phyloP scores from a whole-genome alignment of 2,888 invertebrate genomes.

The Lapara coniferarum region DNA sequence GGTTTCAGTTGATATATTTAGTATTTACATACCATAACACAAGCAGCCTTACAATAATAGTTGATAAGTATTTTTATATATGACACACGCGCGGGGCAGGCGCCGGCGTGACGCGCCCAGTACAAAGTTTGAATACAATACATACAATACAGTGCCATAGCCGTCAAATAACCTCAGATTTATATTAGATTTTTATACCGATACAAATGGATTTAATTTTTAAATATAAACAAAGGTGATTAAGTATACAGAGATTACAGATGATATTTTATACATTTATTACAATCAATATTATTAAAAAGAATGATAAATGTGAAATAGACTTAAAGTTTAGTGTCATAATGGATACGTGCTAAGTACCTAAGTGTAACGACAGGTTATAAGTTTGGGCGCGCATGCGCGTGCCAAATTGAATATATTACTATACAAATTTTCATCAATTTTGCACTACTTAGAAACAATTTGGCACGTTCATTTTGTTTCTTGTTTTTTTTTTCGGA shows the following conservation, averaged over 20 bases:
- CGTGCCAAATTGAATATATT: slow-evolving; percentile 14
- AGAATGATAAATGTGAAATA: slow-evolving; percentile 74
- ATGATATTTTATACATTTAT: slow-evolving; percentile 85
- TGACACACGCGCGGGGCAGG: slow-evolving; percentile 58
- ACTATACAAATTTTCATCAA: slow-evolving; percentile 38
- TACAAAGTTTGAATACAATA: slow-evolving; percentile 80
- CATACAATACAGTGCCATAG: slow-evolving; percentile 78
- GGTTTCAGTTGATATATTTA: slow-evolving; percentile 59
- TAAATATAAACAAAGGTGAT: slow-evolving; percentile 83
- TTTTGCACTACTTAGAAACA: slow-evolving; percentile 45
- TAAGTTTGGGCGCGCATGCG: slow-evolving; percentile 23
- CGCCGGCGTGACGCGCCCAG: slow-evolving; percentile 59
- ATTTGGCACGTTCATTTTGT: slow-evolving; percentile 40
- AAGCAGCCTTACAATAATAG: slow-evolving; percentile 81
- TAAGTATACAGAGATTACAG: slow-evolving; percentile 84
- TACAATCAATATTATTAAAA: slow-evolving; percentile 82
- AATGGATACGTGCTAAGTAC: slow-evolving; percentile 67
- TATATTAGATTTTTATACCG: slow-evolving; percentile 84
- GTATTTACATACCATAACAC: slow-evolving; percentile 37
- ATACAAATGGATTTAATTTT: slow-evolving; percentile 84
- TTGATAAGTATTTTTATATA: slow-evolving; percentile 82
- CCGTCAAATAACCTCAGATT: slow-evolving; percentile 80
- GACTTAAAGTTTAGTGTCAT: slow-evolving; percentile 75
- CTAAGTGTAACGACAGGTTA: slow-evolving; percentile 44
- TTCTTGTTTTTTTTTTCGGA: slow-evolving; percentile 35